Conservation (phyloP, 2,888 invertebrate species). For the Tenthredo notha region DNA sequence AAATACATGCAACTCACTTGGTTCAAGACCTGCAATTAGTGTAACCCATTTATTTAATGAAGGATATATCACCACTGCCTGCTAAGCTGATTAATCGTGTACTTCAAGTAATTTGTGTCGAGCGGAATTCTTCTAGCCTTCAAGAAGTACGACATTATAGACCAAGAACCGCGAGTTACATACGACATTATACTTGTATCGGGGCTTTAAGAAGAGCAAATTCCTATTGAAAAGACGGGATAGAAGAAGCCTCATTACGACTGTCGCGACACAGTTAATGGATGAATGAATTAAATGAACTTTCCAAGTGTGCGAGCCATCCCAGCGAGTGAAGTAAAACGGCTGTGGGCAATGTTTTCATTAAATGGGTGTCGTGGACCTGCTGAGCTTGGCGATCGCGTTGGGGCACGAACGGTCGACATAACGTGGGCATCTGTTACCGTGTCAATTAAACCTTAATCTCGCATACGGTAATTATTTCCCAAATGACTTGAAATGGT, state of each 20-base stretch:
- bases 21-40: background rate
- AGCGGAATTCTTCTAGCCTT: background rate
- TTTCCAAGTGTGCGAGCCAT: background rate
- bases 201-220: background rate
- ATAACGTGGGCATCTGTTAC: slow-evolving; percentile 49
- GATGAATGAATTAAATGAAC: slow-evolving; percentile 32
- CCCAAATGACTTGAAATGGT: slow-evolving; percentile 43
- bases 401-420: slow-evolving; percentile 12
- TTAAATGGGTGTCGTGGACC: slow-evolving; percentile 7
- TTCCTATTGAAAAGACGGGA: background rate
- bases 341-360: slow-evolving; percentile 30
- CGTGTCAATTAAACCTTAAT: slow-evolving; percentile 51
- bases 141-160: background rate
- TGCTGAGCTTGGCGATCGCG: slow-evolving; percentile 8
- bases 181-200: background rate
- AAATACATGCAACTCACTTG: background rate
- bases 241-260: slow-evolving; percentile 14
- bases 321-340: background rate
- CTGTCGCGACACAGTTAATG: slow-evolving; percentile 11
- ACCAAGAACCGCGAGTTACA: background rate
- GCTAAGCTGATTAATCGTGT: background rate
- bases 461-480: slow-evolving; percentile 47
- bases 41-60: background rate
- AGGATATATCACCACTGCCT: background rate
- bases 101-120: background rate